Percentiles rank a stretch among this genome's conserved stretches.
phyloP scores from a whole-genome alignment of 2,888 invertebrate genomes.

The Lottia gigantea region DNA sequence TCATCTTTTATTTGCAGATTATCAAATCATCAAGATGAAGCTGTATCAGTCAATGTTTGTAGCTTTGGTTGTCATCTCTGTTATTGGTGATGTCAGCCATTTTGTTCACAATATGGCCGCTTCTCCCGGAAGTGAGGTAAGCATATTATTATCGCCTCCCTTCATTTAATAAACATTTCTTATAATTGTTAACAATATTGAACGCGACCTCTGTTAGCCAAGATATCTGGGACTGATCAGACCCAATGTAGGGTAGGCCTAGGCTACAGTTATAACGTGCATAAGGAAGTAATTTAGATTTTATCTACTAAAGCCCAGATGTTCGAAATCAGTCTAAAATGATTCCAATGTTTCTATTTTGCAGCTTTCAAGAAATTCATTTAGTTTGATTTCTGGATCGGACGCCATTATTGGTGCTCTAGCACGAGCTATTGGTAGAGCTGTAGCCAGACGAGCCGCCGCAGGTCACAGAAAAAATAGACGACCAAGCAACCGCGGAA shows the following conservation, averaged over 20 bases:
- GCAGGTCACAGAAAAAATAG: neutral
- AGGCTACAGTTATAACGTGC: too few species aligned
- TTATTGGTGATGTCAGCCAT: constrained; percentile 5
- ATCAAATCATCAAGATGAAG: neutral
- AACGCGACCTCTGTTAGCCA: too few species aligned
- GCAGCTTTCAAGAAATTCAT: neutral
- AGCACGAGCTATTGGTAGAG: neutral
- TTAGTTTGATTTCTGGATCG: neutral
- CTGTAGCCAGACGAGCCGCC: neutral
- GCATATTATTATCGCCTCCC: neutral
- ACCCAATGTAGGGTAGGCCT: too few species aligned
- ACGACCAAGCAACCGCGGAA: neutral
- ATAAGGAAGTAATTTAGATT: too few species aligned
- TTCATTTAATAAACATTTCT: too few species aligned
- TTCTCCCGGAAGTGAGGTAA: constrained; percentile 3
- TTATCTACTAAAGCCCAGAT: too few species aligned
- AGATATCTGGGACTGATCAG: too few species aligned
- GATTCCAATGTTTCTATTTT: neutral
- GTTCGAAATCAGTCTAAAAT: too few species aligned
- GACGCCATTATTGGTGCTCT: neutral
- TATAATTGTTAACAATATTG: too few species aligned
- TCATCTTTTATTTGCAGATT: too few species aligned
- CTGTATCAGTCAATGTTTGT: neutral
- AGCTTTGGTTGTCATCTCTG: neutral
- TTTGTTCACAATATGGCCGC: neutral